Evolutionary conservation across 92 coral and sea anemone genomes (phyloP), one percentile per base, ranked within the genome.

Genomic region (Chrysogorgia sp.): DNA sequence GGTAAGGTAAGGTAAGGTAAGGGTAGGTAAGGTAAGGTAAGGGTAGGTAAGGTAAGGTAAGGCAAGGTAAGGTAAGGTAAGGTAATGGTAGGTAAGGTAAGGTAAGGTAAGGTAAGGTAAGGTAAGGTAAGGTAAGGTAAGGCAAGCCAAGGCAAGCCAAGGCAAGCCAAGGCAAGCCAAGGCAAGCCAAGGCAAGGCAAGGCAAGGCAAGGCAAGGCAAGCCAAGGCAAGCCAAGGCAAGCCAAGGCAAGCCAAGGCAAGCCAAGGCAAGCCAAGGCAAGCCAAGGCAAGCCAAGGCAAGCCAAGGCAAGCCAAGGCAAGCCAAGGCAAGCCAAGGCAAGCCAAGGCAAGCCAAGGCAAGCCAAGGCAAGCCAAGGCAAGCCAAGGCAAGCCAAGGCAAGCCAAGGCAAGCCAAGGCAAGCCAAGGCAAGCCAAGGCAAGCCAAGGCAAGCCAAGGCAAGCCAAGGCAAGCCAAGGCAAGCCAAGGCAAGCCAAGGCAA

Each of bases 191-290:
- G 6, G 3, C 3, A 57, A 13, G 63, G 23, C 6, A 29, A 14
- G 53, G 17, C 57, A 65, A 34, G 71, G 48, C 20, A 32, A 64
- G 41, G 71, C 17, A 47, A 47, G 53, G n/a, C 10, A 47, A n/a
- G 53, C 17, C 17, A 47, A 47, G 53, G 53, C 7, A 47, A n/a
- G 53, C 7, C 7, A 57, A 3, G 2, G 12, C 14, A 23, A 57
- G 23, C 3, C 17, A 57, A 57, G 6, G 3, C 3, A 57, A 13
- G 63, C 17, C 6, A 29, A 14, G 53, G 17, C 57, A 65, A 34
- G 71, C 17, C 17, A 47, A 47, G 53, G n/a, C 10, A 47, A n/a
- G 53, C 17, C 17, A 47, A 47, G 53, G 53, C 7, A 47, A n/a
- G 53, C 7, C 7, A 57, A 3, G 2, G 12, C 14, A 23, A 57